Evolutionary conservation across 2,888 invertebrate species (phyloP), one percentile per base, ranked within the genome.

Genomic region (Pachymerium ferrugineum): DNA sequence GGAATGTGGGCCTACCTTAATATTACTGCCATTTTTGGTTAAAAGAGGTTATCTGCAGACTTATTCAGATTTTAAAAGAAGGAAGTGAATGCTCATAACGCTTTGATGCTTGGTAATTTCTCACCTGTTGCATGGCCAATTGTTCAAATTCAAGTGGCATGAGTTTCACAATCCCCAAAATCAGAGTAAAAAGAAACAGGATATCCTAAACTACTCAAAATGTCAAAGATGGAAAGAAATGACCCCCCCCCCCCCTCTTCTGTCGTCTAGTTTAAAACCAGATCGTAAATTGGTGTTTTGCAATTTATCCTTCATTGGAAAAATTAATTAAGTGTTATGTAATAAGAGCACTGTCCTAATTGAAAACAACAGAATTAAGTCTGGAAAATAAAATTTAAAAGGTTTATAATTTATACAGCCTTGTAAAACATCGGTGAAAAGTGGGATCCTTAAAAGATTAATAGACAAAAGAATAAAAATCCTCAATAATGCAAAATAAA

Each of bases 161-260:
- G 62, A 62, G 62, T 62, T 62, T 28, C 28, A 22, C 28, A 62
- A 62, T 28, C 62, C 62, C 22, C 19, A 62, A 62, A 10, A 28
- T 62, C 25, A n/a, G 22, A 62, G 28, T 62, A 22, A 62, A 62
- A 54, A 54, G 19, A n/a, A 54, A 62, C 62, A 62, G 62, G 62
- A 62, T 62, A 14, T 62, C 62, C 62, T 62, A 22, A 62, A 25
- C 25, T 25, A 14, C 62, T 25, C n/a, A 47, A 62, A 62, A 62
- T 25, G 62, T 62, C 62, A 62, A 8, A 62, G 1, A 14, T 1
- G 4, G 5, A n/a, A n/a, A n/a, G n/a, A n/a, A n/a, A n/a, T n/a
- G n/a, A n/a, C n/a, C n/a, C n/a, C n/a, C n/a, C n/a, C n/a, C n/a
- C n/a, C n/a, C n/a, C n/a, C 22, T 54, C 14, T 54, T 22, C 4